These are phyloP conservation scores for Julus scandinavius DNA, from an alignment of 2,888 invertebrate species.

Conservation along the genomic window DNA sequence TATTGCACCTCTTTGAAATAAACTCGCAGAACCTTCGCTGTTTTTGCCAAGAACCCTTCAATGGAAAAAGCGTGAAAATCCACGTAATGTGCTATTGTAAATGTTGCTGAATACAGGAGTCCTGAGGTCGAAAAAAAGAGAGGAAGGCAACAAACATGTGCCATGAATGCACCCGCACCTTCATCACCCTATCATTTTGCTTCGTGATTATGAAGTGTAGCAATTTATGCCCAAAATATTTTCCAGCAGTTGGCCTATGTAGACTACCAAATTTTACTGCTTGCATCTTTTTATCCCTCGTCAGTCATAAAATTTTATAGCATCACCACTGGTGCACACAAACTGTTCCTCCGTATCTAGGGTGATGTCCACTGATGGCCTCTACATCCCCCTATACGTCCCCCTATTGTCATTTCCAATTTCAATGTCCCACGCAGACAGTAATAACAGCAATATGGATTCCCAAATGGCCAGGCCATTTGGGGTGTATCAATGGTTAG, in stretches of 20 bases:
- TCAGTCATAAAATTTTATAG: constrained; percentile 42
- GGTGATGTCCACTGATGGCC: constrained; percentile 46
- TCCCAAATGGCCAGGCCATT: constrained; percentile 21
- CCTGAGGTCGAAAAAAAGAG: constrained; percentile 2
- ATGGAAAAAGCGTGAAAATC: constrained; percentile 43
- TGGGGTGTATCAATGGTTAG: constrained; percentile 39
- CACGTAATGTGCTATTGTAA: constrained; percentile 13
- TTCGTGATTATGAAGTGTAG: constrained; percentile 4
- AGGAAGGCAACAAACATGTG: constrained; percentile 16
- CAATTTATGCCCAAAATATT: constrained; percentile 45
- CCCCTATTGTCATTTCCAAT: constrained; percentile 43
- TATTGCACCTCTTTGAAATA: not conserved
- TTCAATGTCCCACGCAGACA: constrained; percentile 39
- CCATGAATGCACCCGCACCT: constrained; percentile 36
- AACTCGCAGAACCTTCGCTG: not conserved
- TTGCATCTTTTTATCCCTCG: constrained; percentile 41
- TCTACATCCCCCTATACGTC: not conserved
- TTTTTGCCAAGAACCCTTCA: not conserved
- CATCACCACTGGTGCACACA: constrained; percentile 30
- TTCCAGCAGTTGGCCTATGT: constrained; percentile 45
- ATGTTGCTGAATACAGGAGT: constrained; percentile 5
- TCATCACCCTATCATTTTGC: constrained; percentile 42
- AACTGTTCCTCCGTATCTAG: constrained; percentile 10
- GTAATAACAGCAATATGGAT: constrained; percentile 43
- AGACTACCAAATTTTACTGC: constrained; percentile 43